Evolutionary conservation across 2,113 vertebrate genomes (phyloP).

Genomic region (Zosterops lateralis): DNA sequence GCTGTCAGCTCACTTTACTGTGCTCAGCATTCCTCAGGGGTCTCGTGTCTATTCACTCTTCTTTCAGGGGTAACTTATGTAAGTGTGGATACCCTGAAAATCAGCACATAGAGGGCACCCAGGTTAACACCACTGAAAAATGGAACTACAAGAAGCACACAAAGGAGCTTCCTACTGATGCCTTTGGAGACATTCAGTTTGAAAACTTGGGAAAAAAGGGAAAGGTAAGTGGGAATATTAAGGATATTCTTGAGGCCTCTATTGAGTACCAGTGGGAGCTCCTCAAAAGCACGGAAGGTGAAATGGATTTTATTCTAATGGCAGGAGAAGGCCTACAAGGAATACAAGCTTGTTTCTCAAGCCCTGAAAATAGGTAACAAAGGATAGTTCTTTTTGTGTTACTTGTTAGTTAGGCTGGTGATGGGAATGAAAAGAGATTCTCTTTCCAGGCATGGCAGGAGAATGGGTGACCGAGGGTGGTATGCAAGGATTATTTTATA

Average conservation of each 20-base stretch:
- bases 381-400: neutral
- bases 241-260: fast-evolving
- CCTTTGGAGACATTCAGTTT: slow-evolving; percentile 81
- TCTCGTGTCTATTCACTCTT: fast-evolving
- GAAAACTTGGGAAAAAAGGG: slow-evolving; percentile 77
- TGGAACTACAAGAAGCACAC: slow-evolving; percentile 83
- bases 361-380: neutral
- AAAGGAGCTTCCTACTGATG: slow-evolving; percentile 75
- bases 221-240: slow-evolving; percentile 60
- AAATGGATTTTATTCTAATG: neutral
- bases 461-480: neutral
- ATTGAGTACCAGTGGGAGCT: neutral
- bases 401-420: neutral
- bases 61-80: slow-evolving; percentile 71
- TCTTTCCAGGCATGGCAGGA: neutral
- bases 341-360: neutral
- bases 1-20: neutral
- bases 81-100: slow-evolving; percentile 76
- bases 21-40: neutral
- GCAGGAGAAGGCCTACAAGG: neutral
- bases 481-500: neutral
- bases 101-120: slow-evolving; percentile 75
- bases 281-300: neutral
- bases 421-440: neutral
- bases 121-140: slow-evolving; percentile 71